A percentile compares a stretch with the other conserved stretches of the same genome.
Conservation (phyloP, 2,113 vertebrate species). For the Carettochelys insculpta region DNA sequence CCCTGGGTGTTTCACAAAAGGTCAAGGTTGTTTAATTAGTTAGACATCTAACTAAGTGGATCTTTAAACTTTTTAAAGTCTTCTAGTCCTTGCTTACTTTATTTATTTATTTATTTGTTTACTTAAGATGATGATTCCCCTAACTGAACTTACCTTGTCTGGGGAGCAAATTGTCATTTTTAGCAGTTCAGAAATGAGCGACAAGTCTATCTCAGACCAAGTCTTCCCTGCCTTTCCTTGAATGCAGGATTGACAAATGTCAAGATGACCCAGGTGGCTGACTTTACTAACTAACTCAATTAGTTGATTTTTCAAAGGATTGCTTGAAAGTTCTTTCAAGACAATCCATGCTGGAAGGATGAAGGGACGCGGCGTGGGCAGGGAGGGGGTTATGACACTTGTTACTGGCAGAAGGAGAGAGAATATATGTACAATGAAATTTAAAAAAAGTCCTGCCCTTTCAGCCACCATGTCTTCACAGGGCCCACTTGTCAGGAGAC, state of each 20-base stretch:
- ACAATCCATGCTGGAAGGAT: not conserved
- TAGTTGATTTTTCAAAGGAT: not conserved
- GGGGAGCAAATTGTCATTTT: not conserved
- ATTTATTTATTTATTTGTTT: slow-evolving; percentile 37
- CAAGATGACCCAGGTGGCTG: not conserved
- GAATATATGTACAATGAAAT: not conserved
- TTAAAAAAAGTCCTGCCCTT: not conserved
- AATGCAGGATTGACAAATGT: not conserved
- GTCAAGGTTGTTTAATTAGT: slow-evolving; percentile 67
- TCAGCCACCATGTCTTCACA: not conserved
- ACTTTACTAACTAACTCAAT: not conserved
- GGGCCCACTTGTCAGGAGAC: not conserved
- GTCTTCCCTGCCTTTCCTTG: slow-evolving; percentile 10
- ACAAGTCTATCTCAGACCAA: not conserved
- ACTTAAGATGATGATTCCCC: slow-evolving; percentile 38
- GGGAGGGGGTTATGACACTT: not conserved
- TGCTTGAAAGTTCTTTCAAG: not conserved
- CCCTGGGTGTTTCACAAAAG: slow-evolving; percentile 62
- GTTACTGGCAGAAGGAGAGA: not conserved
- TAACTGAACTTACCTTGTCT: slow-evolving; percentile 1
- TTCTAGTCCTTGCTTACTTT: not conserved
- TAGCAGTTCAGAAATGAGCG: not conserved
- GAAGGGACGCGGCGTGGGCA: not conserved
- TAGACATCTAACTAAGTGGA: slow-evolving; percentile 48
- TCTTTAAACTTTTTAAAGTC: slow-evolving; percentile 60